Evolutionary conservation across 2,888 invertebrate genomes (phyloP), one percentile per base, ranked within the genome.

Genomic region (Xanthorhoe spadicearia): DNA sequence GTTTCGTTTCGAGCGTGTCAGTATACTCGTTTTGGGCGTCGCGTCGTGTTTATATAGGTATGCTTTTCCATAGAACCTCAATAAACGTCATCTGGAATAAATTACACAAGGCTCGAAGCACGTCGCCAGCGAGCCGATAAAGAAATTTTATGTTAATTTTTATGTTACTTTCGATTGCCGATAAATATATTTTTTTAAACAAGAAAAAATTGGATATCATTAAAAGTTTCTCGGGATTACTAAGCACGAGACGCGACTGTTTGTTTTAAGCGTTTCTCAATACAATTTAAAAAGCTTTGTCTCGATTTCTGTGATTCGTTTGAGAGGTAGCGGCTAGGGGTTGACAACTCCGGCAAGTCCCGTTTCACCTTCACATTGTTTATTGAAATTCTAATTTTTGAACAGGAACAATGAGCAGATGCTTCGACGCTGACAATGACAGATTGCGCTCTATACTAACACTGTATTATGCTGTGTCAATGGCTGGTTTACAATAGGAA

Each of bases 361-460:
- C 83, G 77, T 83, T 81, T 69, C 64, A 71, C 77, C 74, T 78
- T 73, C 75, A 78, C 72, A 81, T 82, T 80, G 84, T 85, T 83
- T 82, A 87, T 86, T 86, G 83, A 84, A 80, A 92, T 91, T 90
- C 84, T 84, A 91, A 92, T 89, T 90, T 88, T 83, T 89, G 81
- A 85, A 78, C 89, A 90, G 86, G 88, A 89, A 92, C 90, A 90
- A 89, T 80, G 77, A 80, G 81, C 87, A 86, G 85, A 84, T 88
- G 86, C 81, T 76, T 77, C 61, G 69, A 77, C 79, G 79, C 77
- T 85, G 92, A 92, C 92, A 90, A 87, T 85, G 92, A 92, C 83
- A 80, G 83, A 92, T 91, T 78, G 87, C 80, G 72, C 75, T 81
- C 77, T 77, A 80, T 77, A 73, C 52, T 17, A 17, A 68, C 50